Evolutionary conservation across 2,113 vertebrate genomes (phyloP).

Genomic region (Chionodraco myersi): DNA sequence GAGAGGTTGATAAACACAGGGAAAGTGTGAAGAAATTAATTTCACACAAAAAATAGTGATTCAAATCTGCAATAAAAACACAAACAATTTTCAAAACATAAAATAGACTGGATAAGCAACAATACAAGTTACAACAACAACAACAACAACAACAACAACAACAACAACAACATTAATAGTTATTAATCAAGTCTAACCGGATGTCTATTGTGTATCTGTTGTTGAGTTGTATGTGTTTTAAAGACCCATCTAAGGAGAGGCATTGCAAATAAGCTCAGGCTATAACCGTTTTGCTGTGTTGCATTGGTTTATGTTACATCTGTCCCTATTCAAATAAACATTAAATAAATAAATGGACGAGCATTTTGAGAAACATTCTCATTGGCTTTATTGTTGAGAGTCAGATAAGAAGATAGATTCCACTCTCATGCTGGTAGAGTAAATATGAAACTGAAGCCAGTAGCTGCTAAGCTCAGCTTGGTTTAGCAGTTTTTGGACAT

Average conservation of each 20-base stretch:
- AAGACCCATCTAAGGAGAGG: no score
- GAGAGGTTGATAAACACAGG: background rate
- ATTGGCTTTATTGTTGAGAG: background rate
- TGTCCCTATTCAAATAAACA: no score
- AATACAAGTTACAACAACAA: background rate
- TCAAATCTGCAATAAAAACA: background rate
- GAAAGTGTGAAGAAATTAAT: background rate
- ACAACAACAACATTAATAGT: no score
- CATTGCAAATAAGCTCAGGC: no score
- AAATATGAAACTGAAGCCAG: background rate
- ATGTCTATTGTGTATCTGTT: no score
- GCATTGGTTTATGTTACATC: no score
- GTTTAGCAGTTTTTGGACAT: background rate
- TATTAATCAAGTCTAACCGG: background rate
- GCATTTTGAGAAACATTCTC: background rate
- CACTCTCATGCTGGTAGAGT: background rate
- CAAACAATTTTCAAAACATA: background rate
- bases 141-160: no score
- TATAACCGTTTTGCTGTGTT: no score
- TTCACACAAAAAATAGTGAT: no score
- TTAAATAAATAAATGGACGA: background rate
- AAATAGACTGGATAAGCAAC: background rate
- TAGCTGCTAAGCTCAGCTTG: background rate
- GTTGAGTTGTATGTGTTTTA: no score
- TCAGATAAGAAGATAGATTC: constrained; percentile 2